phyloP scores from a whole-genome alignment of 1,140 invertebrate species.

The Eueides isabella region DNA sequence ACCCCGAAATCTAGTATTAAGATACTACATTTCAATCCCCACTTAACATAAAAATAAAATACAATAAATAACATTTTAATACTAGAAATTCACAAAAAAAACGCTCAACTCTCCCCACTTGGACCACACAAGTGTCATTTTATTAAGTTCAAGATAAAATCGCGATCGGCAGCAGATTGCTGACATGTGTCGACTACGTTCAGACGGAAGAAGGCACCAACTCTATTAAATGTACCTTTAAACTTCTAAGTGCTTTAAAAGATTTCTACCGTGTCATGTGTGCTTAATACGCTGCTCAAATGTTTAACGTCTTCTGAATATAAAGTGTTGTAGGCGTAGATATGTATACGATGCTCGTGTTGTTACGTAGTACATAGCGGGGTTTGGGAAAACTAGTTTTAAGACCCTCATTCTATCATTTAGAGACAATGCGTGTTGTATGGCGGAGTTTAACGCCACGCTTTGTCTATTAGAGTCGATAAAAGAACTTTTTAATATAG shows the following conservation, averaged over 20 bases:
- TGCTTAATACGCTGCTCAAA: slow-evolving; percentile 30
- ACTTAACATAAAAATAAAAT: too few relatives aligned
- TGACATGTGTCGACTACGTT: slow-evolving; percentile 61
- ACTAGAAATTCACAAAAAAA: too few relatives aligned
- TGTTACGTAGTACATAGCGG: too few relatives aligned
- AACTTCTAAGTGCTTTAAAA: slow-evolving; percentile 44
- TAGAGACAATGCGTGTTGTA: too few relatives aligned
- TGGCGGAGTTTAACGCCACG: too few relatives aligned
- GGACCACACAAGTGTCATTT: slow-evolving; percentile 54
- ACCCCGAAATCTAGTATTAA: too few relatives aligned
- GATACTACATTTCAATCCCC: too few relatives aligned
- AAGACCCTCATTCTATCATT: too few relatives aligned
- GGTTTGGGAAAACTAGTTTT: too few relatives aligned
- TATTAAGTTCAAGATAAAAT: slow-evolving; percentile 70
- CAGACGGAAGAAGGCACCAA: slow-evolving; percentile 33
- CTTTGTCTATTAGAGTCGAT: too few relatives aligned
- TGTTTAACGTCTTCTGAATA: slow-evolving; percentile 18
- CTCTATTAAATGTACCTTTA: slow-evolving; percentile 46
- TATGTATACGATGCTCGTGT: neutral
- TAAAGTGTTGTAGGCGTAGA: neutral
- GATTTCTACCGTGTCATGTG: slow-evolving; percentile 38
- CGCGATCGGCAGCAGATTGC: slow-evolving; percentile 57
- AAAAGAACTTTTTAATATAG: too few relatives aligned
- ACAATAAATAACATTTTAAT: too few relatives aligned
- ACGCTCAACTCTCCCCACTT: neutral